These are phyloP conservation scores for Ara ararauna DNA, from an alignment of 2,797 vertebrate genomes.

Conservation along the genomic window DNA sequence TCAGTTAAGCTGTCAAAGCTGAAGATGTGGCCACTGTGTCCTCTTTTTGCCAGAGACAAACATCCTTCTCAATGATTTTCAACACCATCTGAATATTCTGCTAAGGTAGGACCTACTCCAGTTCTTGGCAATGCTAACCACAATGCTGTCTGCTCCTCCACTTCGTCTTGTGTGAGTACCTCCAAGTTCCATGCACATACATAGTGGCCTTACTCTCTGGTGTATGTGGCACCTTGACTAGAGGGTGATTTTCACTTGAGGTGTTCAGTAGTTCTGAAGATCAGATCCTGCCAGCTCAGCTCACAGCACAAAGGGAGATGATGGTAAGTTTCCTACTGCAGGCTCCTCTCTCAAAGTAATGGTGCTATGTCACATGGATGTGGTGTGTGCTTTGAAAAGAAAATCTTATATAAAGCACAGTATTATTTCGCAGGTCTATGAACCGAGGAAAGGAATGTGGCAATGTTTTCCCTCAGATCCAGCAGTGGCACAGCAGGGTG, in stretches of 20 bases:
- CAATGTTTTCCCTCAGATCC: not conserved
- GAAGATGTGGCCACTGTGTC: not conserved
- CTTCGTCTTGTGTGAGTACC: not conserved
- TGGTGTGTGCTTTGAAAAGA: not conserved
- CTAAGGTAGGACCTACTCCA: not conserved
- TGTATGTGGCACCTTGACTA: not conserved
- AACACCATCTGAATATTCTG: not conserved
- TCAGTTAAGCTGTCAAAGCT: not conserved
- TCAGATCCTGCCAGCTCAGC: not conserved
- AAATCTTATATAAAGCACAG: not conserved
- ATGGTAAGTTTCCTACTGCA: not conserved
- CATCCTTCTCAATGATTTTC: not conserved
- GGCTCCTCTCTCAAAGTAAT: not conserved
- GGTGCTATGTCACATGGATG: not conserved
- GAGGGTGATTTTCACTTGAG: not conserved
- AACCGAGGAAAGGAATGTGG: not conserved
- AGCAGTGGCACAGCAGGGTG: not conserved
- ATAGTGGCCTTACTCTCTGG: not conserved
- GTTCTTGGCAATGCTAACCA: not conserved
- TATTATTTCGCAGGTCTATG: not conserved
- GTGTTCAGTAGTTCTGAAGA: not conserved
- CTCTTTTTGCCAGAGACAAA: not conserved
- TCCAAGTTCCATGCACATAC: not conserved
- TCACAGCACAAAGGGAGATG: not conserved
- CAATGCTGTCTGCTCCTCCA: not conserved